Base-by-base conservation (phyloP, 2,888 invertebrate species). In the Thumatha senex region DNA sequence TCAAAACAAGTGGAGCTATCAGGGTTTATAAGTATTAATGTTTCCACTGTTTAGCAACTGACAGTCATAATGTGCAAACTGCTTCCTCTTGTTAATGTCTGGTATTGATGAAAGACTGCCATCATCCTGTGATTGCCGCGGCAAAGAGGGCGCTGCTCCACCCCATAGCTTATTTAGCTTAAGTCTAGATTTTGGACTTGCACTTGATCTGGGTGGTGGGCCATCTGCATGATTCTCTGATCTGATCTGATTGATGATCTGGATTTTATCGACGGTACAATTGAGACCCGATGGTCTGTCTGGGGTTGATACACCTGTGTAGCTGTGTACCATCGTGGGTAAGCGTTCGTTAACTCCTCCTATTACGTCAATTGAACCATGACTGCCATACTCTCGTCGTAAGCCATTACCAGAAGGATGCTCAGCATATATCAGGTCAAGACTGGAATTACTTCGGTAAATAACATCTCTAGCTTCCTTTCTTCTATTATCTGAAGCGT, bases 51-150 rank as follows among this genome's bases (percentile, higher is more conserved):
- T n/a, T n/a, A n/a, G n/a, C n/a, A n/a, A 97, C 82, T 98, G 98
- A 78, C 97, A 96, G 82, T 98, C 98, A 89, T 96, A 97, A 82
- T 98, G 98, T 30, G 96, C 96, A 86, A 98, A 97, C 14, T 96
- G 96, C 60, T 96, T 93, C 58, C 96, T 92, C 65, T 96, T 92
- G 57, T 94, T 93, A 46, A 94, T 88, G 65, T 97, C 96, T 34
- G 94, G 87, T 58, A 95, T 93, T 15, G 92, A 91, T 38, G 86
- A 78, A 1, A 84, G 61, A 8, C 78, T 70, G 47, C 86, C 84
- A 71, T 93, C 93, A 64, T 93, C 93, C 77, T 93, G 81, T 35
- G 92, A 82, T 41, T 89, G 88, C 44, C 94, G 93, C 15, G 91
- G 80, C 52, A 84, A 73, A 14, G 84, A 81, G 40, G 84, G 76